Evolutionary conservation across 2,888 invertebrate species (phyloP), one percentile per base, ranked within the genome.

Genomic region (Drosophila subquinaria): DNA sequence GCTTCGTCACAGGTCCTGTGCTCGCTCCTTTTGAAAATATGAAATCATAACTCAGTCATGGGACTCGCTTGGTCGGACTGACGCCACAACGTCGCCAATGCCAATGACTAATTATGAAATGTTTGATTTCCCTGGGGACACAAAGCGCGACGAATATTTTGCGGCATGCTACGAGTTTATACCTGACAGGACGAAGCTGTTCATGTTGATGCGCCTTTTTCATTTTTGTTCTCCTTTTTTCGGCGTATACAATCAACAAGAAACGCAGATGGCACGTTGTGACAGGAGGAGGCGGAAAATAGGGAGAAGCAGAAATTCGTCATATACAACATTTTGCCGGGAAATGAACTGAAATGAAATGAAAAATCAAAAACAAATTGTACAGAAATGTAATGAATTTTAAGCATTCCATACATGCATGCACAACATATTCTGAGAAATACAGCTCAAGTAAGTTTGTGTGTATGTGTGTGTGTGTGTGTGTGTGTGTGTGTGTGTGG

Each of bases 41-140:
- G 70, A 62, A 82, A 76, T 81, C 82, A 82, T 87, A 80, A 71
- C 82, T 82, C 78, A 73, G 73, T 70, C 76, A 51, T 60, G 80
- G 78, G 70, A 77, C 67, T 40, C 57, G 11, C 27, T 53, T 2
- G 40, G 56, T 45, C 10, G 75, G 64, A 67, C 66, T 48, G 65
- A 61, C 42, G 72, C 40, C 62, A 50, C 55, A 51, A 70, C 53
- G 64, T 69, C 67, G 72, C 55, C 77, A 81, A 81, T 86, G 82
- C 90, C 91, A 89, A 90, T 85, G 90, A 91, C 91, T 91, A 91
- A 91, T 91, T 91, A 91, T 90, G 89, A 90, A 91, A 91, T 91
- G 88, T 91, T 91, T 91, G 91, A 91, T 91, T 91, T 91, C 91
- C 91, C 91, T 71, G 71, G 91, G 82, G 87, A 76, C 66, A 60